phyloP scores from a whole-genome alignment of 2,113 vertebrate genomes.

The Takifugu flavidus region DNA sequence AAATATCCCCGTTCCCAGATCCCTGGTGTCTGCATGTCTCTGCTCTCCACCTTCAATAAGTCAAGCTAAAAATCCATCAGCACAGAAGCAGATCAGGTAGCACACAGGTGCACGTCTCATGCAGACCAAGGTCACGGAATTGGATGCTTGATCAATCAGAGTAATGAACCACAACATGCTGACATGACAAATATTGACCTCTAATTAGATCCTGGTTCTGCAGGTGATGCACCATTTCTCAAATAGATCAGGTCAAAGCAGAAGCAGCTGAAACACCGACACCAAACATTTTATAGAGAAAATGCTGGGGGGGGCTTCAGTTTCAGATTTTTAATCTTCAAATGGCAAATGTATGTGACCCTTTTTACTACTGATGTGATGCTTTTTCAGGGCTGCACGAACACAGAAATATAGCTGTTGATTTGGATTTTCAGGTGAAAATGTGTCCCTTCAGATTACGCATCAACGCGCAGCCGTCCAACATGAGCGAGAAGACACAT shows the following conservation, averaged over 20 bases:
- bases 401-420: no score
- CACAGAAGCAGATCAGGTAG: conserved; percentile 47
- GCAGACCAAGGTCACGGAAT: conserved; percentile 61
- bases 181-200: conserved; percentile 61
- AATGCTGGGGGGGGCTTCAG: no score
- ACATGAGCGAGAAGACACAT: no score
- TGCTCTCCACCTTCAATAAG: conserved; percentile 42
- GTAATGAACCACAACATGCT: conserved; percentile 65
- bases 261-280: not conserved
- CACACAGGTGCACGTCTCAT: conserved; percentile 43
- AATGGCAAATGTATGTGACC: no score
- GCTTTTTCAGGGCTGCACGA: no score
- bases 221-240: conserved; percentile 29
- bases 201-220: conserved; percentile 46
- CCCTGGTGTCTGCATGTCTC: conserved; percentile 23
- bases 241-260: conserved; percentile 42
- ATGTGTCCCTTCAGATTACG: no score
- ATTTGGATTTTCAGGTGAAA: no score
- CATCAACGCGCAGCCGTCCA: no score
- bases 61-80: conserved; percentile 38
- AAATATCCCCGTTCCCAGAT: conserved; percentile 5
- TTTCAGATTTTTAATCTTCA: no score
- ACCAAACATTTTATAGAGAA: no score
- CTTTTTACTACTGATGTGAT: no score
- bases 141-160: conserved; percentile 61